Conservation (phyloP, 37 sponge, comb jelly and placozoan genomes). For the Geodia barretti region DNA sequence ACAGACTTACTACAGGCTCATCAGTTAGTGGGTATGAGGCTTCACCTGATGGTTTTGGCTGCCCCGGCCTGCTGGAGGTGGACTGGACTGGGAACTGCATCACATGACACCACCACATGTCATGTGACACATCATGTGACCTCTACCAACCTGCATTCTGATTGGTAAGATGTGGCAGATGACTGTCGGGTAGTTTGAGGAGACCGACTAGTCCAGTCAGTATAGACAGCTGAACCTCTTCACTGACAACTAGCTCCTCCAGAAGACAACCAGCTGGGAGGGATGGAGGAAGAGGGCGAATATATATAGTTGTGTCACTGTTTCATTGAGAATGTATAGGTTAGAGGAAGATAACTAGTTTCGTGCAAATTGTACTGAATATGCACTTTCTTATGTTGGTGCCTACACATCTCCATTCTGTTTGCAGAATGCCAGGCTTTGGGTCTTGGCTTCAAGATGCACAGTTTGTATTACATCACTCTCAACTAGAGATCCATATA, state of each 20-base stretch:
- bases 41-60: slow-evolving; percentile 59
- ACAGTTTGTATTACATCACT: too few relatives aligned
- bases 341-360: too few relatives aligned
- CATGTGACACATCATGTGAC: slow-evolving; percentile 10
- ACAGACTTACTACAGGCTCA: too few relatives aligned
- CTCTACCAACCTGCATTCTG: neutral
- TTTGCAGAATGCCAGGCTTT: neutral
- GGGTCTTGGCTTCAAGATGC: neutral
- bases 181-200: slow-evolving; percentile 57
- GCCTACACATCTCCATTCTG: too few relatives aligned
- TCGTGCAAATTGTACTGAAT: too few relatives aligned
- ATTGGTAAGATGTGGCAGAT: too few relatives aligned
- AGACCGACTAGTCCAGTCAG: slow-evolving; percentile 79
- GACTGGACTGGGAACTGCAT: slow-evolving; percentile 69
- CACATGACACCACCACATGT: too few relatives aligned
- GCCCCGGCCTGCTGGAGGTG: slow-evolving; percentile 84
- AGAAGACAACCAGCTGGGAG: slow-evolving; percentile 63
- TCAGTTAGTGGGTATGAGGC: neutral
- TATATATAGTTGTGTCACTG: too few relatives aligned
- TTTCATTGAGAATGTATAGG: too few relatives aligned
- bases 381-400: neutral
- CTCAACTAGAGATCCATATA: too few relatives aligned
- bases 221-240: slow-evolving; percentile 82
- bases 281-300: neutral
- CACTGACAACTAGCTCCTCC: slow-evolving; percentile 66